These are phyloP conservation scores for Ciona savignyi DNA, from an alignment of 23 tunicate species.

Conservation along the genomic window DNA sequence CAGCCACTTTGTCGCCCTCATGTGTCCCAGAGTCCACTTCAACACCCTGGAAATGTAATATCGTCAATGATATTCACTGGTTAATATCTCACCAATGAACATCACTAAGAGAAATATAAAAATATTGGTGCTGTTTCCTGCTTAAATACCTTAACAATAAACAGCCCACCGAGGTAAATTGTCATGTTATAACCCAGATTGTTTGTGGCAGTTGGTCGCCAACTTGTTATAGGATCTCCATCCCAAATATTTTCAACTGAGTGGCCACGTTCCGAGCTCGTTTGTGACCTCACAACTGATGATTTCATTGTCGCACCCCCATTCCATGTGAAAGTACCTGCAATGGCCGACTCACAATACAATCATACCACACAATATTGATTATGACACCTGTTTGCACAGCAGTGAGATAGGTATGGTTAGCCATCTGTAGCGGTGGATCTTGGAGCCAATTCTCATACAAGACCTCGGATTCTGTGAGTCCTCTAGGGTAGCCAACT, in stretches of 20 bases:
- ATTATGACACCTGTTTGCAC: no score
- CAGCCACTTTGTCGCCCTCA: not conserved
- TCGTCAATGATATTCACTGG: no score
- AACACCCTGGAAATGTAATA: constrained; percentile 15
- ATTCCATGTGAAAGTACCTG: constrained; percentile 2
- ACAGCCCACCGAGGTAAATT: constrained; percentile 35
- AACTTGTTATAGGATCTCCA: constrained; percentile 28
- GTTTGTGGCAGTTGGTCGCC: constrained; percentile 16
- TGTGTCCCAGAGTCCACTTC: constrained; percentile 6
- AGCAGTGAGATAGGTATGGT: no score
- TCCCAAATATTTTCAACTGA: constrained; percentile 40
- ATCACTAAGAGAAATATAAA: not conserved
- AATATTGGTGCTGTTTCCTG: not conserved
- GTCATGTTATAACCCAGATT: constrained; percentile 16
- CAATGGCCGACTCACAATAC: no score
- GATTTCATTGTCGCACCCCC: not conserved
- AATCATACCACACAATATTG: no score
- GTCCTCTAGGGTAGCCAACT: constrained; percentile 36
- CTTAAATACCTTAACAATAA: constrained; percentile 26
- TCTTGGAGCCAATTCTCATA: constrained; percentile 27
- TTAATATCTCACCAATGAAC: not conserved
- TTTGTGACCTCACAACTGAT: not conserved
- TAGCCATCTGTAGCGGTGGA: no score
- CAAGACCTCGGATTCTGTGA: constrained; percentile 9
- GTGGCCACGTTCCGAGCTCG: not conserved